A percentile compares a stretch with the other conserved stretches of the same genome.
These are phyloP conservation scores for Trichonephila clavata DNA, from an alignment of 1,140 invertebrate genomes.

Conservation along the genomic window DNA sequence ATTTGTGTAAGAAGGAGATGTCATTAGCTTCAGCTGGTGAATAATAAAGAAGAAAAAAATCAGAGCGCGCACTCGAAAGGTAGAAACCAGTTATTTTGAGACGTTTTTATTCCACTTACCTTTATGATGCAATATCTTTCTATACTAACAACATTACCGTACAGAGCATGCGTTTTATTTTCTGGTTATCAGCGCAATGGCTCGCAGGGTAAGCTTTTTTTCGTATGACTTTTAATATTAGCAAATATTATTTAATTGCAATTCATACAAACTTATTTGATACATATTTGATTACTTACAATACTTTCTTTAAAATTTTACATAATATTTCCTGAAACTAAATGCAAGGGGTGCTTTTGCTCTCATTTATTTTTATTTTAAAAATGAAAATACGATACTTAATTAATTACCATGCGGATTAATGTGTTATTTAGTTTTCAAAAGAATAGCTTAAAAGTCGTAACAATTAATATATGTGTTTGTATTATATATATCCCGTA, in stretches of 20 bases:
- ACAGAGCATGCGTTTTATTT: neutral
- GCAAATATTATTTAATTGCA: neutral
- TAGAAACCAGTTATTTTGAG: neutral
- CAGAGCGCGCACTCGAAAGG: neutral
- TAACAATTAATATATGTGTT: no score
- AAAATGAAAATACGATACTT: no score
- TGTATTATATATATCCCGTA: no score
- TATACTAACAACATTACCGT: neutral
- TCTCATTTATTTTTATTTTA: no score
- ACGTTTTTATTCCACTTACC: neutral
- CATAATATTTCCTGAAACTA: no score
- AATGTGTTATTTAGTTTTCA: no score
- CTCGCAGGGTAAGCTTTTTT: neutral
- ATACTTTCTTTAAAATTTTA: no score
- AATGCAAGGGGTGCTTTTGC: no score
- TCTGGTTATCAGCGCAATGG: neutral
- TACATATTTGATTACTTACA: neutral
- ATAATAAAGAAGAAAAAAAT: neutral
- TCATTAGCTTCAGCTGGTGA: neutral
- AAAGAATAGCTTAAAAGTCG: no score
- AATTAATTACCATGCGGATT: no score
- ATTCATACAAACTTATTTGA: neutral
- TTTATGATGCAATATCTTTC: neutral
- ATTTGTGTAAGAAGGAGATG: neutral
- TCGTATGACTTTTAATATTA: neutral